Evolutionary conservation across 2,888 invertebrate species (phyloP), one percentile per base, ranked within the genome.

Genomic region (Chrysodeixis includens): DNA sequence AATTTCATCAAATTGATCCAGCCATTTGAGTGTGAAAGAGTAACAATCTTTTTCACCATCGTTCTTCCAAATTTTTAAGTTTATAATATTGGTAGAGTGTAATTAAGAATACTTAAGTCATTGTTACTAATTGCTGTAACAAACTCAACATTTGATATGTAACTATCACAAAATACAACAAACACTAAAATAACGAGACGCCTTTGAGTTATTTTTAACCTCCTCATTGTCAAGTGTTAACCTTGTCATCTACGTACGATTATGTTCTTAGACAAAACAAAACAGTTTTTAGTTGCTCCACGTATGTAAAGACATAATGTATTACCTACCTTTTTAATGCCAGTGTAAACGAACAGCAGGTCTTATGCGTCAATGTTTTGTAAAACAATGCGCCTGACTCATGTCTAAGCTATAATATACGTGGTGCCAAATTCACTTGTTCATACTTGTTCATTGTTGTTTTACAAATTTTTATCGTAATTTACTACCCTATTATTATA

Each of bases 251-350:
- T 8, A 18, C 10, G 35, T 12, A 35, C 1, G 16, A 46, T 46
- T 40, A 40, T 40, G 40, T 40, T 40, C n/a, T 40, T 40, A 40
- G n/a, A 40, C 40, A 40, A 40, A 40, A 40, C 35, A 14, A 32
- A 32, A 35, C 40, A 40, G 40, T 40, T 40, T 55, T 57, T 20
- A 32, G 32, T 20, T 30, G 16, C 40, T 20, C 51, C 44, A 40
- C 12, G 40, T 40, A 1, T 40, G 35, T 35, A 9, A 35, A 35
- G 35, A 35, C 14, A 35, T 35, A 35, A 40, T n/a, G 26, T 26
- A 4, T 26, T 26, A 26, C 26, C 14, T 40, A 5, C 14, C n/a
- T 40, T 14, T n/a, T n/a, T 40, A n/a, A 40, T 40, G n/a, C 40
- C 40, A 5, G n/a, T n/a, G 40, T 40, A 40, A 40, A n/a, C 5